phyloP scores from a whole-genome alignment of 1,140 invertebrate genomes.

The Drosophila varians region DNA sequence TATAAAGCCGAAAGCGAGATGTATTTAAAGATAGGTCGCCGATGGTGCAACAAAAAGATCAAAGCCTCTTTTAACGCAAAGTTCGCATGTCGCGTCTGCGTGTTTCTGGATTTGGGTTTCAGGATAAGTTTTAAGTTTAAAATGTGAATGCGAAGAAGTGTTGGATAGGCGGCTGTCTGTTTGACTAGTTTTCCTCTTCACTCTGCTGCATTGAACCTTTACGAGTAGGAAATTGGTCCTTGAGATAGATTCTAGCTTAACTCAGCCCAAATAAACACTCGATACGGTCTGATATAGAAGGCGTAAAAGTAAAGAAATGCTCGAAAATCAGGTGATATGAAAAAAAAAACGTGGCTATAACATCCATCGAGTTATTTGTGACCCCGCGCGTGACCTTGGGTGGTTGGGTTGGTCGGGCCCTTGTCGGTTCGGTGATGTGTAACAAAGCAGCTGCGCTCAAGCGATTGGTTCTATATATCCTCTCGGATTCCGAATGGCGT shows the following conservation, averaged over 20 bases:
- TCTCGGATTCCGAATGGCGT: background rate
- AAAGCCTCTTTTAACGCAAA: background rate
- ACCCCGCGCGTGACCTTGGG: background rate
- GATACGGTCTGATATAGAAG: conserved; percentile 41
- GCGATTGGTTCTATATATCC: background rate
- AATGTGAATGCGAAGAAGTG: background rate
- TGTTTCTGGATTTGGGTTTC: background rate
- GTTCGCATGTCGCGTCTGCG: background rate
- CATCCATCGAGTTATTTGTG: background rate
- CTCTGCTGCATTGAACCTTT: conserved; percentile 27
- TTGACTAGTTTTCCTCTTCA: conserved; percentile 9
- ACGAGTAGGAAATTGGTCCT: conserved; percentile 36
- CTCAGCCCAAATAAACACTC: conserved; percentile 57
- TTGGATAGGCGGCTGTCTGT: background rate
- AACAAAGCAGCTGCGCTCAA: conserved; percentile 70
- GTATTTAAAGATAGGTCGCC: background rate
- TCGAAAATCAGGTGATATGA: conserved; percentile 50
- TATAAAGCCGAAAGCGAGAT: background rate
- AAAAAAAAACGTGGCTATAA: conserved; percentile 1
- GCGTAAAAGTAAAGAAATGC: conserved; percentile 75
- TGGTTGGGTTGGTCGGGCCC: conserved; percentile 34
- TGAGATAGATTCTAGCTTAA: conserved; percentile 19
- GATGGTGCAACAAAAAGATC: background rate
- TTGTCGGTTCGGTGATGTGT: conserved; percentile 77
- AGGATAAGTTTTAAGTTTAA: background rate